Percentiles rank a stretch among this genome's conserved stretches.
Evolutionary conservation across 1,140 invertebrate genomes (phyloP).

Genomic region (Zaprionus taronus): DNA sequence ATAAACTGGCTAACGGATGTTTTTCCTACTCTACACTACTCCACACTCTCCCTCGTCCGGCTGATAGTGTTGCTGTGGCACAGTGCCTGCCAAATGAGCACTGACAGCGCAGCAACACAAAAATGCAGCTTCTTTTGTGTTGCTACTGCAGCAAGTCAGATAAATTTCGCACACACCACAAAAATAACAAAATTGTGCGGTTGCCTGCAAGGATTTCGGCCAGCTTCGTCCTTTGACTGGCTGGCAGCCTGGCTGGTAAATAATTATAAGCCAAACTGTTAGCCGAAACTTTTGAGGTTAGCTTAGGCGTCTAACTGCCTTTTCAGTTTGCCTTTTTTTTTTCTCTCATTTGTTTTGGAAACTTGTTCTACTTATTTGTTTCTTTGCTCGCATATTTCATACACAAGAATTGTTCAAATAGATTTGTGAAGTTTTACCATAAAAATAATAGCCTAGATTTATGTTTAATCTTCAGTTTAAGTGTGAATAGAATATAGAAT

Average conservation of each 20-base stretch:
- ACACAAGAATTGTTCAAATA: not conserved
- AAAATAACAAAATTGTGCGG: slow-evolving; percentile 74
- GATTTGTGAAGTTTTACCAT: not conserved
- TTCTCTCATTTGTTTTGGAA: not conserved
- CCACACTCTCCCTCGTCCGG: slow-evolving; percentile 16
- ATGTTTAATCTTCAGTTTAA: not conserved
- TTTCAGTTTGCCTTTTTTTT: not conserved
- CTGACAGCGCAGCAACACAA: slow-evolving; percentile 56
- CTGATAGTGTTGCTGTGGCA: slow-evolving; percentile 1
- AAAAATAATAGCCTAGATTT: not conserved
- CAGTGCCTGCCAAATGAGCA: slow-evolving; percentile 60
- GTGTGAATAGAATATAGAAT: not conserved
- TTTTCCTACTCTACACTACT: not conserved
- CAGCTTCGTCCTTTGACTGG: slow-evolving; percentile 37
- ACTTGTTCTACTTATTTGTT: slow-evolving; percentile 12
- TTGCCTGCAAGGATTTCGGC: slow-evolving; percentile 59
- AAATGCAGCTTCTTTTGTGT: slow-evolving; percentile 44
- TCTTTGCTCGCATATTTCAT: not conserved
- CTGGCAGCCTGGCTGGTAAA: slow-evolving; percentile 33
- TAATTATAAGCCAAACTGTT: slow-evolving; percentile 51
- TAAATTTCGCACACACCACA: slow-evolving; percentile 62
- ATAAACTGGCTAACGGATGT: slow-evolving; percentile 66
- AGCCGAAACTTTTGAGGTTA: slow-evolving; percentile 40
- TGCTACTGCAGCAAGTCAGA: slow-evolving; percentile 50
- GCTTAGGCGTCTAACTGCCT: slow-evolving; percentile 34